Evolutionary conservation across 2,888 invertebrate species (phyloP).

Genomic region (Pristionchus japonicus): DNA sequence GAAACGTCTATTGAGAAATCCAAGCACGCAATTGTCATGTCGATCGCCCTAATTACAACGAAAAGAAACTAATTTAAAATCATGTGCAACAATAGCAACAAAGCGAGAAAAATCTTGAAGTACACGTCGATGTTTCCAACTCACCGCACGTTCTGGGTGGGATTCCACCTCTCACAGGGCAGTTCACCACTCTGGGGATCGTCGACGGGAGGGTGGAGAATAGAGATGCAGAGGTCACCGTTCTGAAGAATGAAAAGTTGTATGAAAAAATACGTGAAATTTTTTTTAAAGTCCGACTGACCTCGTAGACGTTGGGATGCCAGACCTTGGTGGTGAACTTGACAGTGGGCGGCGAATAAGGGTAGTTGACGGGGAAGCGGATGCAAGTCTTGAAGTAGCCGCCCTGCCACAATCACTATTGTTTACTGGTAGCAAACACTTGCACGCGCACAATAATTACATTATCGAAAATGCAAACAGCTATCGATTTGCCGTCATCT

Average conservation of each 20-base stretch:
- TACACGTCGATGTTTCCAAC: not conserved
- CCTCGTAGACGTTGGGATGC: constrained; percentile 98
- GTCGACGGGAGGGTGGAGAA: constrained; percentile 97
- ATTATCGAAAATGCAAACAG: too few relatives aligned
- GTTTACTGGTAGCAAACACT: not conserved
- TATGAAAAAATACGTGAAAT: too few relatives aligned
- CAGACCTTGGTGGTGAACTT: constrained; percentile 98
- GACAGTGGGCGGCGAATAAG: constrained; percentile 97
- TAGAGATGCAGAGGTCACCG: constrained; percentile 98
- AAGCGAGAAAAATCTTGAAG: not conserved
- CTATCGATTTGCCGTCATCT: too few relatives aligned
- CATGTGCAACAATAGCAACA: too few relatives aligned
- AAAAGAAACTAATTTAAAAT: too few relatives aligned
- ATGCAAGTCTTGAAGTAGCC: constrained; percentile 99
- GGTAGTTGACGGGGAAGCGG: constrained; percentile 98
- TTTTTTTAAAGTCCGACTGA: constrained; percentile 42
- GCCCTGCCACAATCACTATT: constrained; percentile 81
- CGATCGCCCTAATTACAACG: not conserved
- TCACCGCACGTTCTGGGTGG: constrained; percentile 91
- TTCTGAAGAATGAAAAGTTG: constrained; percentile 83
- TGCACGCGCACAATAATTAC: too few relatives aligned
- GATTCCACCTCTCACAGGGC: constrained; percentile 99
- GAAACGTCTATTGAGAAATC: not conserved
- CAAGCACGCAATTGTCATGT: not conserved
- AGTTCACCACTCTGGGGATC: constrained; percentile 99